Evolutionary conservation across 2,888 invertebrate species (phyloP), one percentile per base, ranked within the genome.

Genomic region (Dioctria rufipes): DNA sequence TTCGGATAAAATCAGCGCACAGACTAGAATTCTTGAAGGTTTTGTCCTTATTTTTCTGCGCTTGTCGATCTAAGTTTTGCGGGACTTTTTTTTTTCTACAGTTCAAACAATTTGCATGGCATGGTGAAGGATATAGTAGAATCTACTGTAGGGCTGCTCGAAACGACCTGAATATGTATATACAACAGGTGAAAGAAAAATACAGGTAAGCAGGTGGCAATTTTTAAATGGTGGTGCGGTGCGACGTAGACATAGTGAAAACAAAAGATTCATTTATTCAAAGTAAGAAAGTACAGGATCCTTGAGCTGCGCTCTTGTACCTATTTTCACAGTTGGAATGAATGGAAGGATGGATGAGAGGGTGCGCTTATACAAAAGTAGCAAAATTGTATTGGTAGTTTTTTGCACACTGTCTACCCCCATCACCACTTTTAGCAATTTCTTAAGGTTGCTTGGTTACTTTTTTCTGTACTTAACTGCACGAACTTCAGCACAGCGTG

Each of bases 1-100:
- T 71, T 71, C 39, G 71, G 71, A n/a, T 71, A 11, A 71, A 71
- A 71, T 71, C 51, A 39, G 39, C 13, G 40, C 51, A 71, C 40
- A 37, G 54, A 49, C 49, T 54, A 13, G 49, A 3, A 13, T 25
- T 51, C 43, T 4, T 54, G 39, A 25, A 67, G 11, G 67, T 67
- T 67, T 67, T 67, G 67, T n/a, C n/a, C 25, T 67, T 46, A 25
- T 37, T 13, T 71, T 71, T 49, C 9, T 37, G 13, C 51, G 43
- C 8, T 49, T 37, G 51, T 69, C 69, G 51, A 69, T 69, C 25
- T 69, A 51, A 69, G 39, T 69, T 51, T 51, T 49, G 69, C 69
- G 69, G 51, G 4, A 69, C 49, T 25, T 37, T 25, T 69, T 69
- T 51, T 51, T 4, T 25, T 49, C 25, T n/a, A 9, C 25, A 13